Base-by-base conservation (phyloP, 2,888 invertebrate species). In the Automeris io region DNA sequence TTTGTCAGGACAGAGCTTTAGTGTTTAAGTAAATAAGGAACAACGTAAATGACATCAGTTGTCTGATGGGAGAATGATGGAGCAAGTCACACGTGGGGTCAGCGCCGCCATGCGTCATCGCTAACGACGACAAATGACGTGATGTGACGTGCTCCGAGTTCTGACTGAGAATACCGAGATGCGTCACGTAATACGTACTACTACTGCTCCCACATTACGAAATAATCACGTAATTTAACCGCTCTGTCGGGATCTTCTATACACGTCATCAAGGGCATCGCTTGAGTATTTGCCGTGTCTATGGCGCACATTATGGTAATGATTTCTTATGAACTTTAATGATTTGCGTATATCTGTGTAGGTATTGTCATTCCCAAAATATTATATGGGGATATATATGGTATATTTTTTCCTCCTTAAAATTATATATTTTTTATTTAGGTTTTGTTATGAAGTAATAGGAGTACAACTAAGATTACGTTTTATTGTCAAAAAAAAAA, bases 101-200 rank as follows among this genome's bases (percentile, higher is more conserved):
- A 80, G 68, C 69, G 55, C 51, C 70, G 77, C 66, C 79, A 76
- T 86, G 74, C 76, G 81, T 85, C 86, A 85, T 86, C 78, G 70
- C 74, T 86, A 86, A 83, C 75, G 83, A 86, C 83, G 86, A 85
- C 83, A 83, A 83, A 86, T 82, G 82, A 82, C 77, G 71, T 63
- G 70, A 68, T 64, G 67, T 69, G 69, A 72, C 70, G 61, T 56
- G 62, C 59, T 61, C 57, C 51, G 54, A 43, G 50, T n/a, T n/a
- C 51, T 56, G 54, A 53, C 56, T 57, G 57, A 54, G 58, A 49
- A 56, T 56, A 49, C 41, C 42, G 40, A 49, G 49, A 44, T 41
- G 39, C 41, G 53, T 48, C 44, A 54, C 45, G 37, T 31, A 29
- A n/a, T n/a, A n/a, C n/a, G n/a, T n/a, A 34, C 36, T 36, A 34